Evolutionary conservation across 2,113 vertebrate genomes (phyloP).

Genomic region (Leucopsar rothschildi): DNA sequence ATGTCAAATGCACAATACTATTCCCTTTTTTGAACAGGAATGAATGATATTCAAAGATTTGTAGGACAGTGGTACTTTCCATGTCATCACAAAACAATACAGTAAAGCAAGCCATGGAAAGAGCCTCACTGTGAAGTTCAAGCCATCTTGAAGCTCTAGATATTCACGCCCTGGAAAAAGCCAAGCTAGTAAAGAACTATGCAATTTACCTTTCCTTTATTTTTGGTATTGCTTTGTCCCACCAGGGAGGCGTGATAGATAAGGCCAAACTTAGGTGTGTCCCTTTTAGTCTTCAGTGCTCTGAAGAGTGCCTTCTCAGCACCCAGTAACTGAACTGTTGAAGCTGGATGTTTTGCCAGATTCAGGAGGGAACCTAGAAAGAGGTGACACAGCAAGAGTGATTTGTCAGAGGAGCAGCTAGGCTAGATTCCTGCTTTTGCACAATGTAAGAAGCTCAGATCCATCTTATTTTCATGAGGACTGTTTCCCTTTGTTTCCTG

Average conservation of each 20-base stretch:
- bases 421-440: background rate
- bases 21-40: background rate
- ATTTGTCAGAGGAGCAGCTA: background rate
- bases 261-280: conserved; percentile 97
- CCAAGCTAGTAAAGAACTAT: background rate
- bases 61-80: background rate
- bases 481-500: background rate
- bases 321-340: conserved; percentile 95
- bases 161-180: background rate
- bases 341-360: conserved; percentile 96
- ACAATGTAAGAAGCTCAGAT: background rate
- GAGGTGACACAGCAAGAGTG: background rate
- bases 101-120: background rate
- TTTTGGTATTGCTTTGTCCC: conserved; percentile 91
- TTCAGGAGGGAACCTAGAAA: conserved; percentile 90
- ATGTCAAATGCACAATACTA: background rate
- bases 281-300: conserved; percentile 90
- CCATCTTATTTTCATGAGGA: background rate
- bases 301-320: conserved; percentile 97
- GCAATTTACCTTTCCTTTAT: conserved; percentile 91
- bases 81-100: background rate
- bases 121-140: background rate
- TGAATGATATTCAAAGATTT: background rate
- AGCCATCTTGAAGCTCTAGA: background rate
- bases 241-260: conserved; percentile 98